Evolutionary conservation across 2,797 vertebrate species (phyloP), one percentile per base, ranked within the genome.

Genomic region (Centropyge bicolor): DNA sequence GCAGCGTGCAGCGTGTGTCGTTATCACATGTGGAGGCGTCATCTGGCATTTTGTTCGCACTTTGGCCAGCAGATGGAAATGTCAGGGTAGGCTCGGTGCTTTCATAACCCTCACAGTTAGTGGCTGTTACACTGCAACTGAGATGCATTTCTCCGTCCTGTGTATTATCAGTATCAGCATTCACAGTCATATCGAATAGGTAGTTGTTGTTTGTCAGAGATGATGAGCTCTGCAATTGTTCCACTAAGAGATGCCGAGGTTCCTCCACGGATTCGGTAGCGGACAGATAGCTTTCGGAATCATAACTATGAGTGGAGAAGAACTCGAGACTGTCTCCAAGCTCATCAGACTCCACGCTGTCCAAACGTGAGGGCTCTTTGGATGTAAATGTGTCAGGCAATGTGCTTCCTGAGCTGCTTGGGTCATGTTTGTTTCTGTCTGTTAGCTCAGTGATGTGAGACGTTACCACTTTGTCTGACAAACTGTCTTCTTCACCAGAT

Each of bases 261-360:
- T 89, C 90, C 61, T 88, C 88, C 36, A 62, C 6, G 12, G 89
- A 86, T 63, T 93, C 91, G 12, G 69, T 12, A 38, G 91, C 91
- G 20, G 93, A 94, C 31, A 91, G 67, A 70, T 88, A 91, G 19
- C 40, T 81, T 66, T 94, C 91, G 57, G 93, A 94, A 56, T 92
- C 91, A 9, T 75, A 90, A 64, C 86, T 87, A 81, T 76, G 70
- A 55, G 41, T 4, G 27, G 91, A 90, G 65, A 85, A 66, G 65
- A 89, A 84, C 36, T 92, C 90, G 0, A 16, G 74, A 0, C 54
- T 16, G 14, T 91, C 87, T 38, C 79, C 83, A 38, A 70, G 67
- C 31, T 86, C 82, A 1, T 90, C 83, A 6, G 90, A 88, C 56
- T 85, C 83, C 35, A 41, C 40, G 4, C 54, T 68, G 35, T 86